Evolutionary conservation across 2,888 invertebrate genomes (phyloP), one percentile per base, ranked within the genome.

Genomic region (Drosophila siamana): DNA sequence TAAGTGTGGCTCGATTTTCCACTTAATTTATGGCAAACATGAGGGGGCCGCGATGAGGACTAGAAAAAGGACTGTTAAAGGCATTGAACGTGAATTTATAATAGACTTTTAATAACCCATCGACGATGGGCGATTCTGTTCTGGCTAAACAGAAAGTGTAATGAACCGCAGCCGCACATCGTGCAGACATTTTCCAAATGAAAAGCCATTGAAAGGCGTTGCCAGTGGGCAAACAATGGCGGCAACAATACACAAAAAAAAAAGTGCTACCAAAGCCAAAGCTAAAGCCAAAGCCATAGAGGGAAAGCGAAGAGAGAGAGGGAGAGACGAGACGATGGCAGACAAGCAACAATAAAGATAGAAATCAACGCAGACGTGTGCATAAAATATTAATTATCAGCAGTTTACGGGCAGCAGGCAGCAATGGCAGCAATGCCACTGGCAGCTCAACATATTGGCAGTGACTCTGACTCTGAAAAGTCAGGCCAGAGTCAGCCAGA

Each of bases 281-380:
- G 46, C 55, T 15, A 62, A 55, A 30, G 40, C 55, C 33, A 57
- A 48, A 47, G 48, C 43, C 15, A 41, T 41, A 60, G 66, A 52
- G 33, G 60, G 43, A 28, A 28, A 43, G 38, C 9, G 41, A 28
- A 61, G 24, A 50, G 41, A 19, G 41, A 16, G 41, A 61, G 24
- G 44, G 41, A 19, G 41, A 16, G 41, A 44, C 15, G 63, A 55
- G 50, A 38, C 47, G 62, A 56, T 74, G 79, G 64, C 76, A 84
- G 88, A 82, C 82, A 83, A 87, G 87, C 84, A 84, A 84, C 84
- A 84, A 84, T 84, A 84, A 87, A 84, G 84, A 84, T 84, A 85
- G 85, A 84, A 84, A 84, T 84, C 84, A 84, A 84, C 84, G 84
- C 84, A 84, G 84, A 84, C 84, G 84, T 87, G 88, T 84, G 84